Percentiles rank a stretch among this genome's conserved stretches.
Conservation (phyloP, 2,888 invertebrate genomes). For the Drosophila borborema region DNA sequence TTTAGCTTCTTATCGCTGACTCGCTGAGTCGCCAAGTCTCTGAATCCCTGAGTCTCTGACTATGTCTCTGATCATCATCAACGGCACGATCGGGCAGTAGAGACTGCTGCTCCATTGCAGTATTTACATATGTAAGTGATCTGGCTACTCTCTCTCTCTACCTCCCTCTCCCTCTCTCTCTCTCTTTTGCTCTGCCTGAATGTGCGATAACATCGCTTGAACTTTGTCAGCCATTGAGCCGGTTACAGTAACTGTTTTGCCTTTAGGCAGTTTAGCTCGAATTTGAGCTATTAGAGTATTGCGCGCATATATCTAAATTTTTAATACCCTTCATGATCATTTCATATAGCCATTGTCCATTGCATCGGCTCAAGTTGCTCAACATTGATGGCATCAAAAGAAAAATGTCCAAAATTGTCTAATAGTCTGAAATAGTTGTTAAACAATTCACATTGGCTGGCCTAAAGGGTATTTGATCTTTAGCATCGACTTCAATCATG, state of each 20-base stretch:
- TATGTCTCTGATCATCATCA: constrained; percentile 62
- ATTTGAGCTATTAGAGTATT: constrained; percentile 55
- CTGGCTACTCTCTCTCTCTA: constrained; percentile 14
- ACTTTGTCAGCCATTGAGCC: constrained; percentile 66
- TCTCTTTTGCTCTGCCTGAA: constrained; percentile 28
- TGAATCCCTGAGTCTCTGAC: neutral
- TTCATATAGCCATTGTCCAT: neutral
- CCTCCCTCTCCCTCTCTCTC: constrained; percentile 1
- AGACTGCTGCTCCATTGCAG: constrained; percentile 47
- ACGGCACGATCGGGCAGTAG: constrained; percentile 64
- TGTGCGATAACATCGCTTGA: constrained; percentile 80
- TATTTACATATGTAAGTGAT: constrained; percentile 58
- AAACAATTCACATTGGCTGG: neutral
- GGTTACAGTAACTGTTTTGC: constrained; percentile 45
- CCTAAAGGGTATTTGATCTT: constrained; percentile 22
- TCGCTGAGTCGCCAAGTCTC: neutral
- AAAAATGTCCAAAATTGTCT: neutral
- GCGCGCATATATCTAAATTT: constrained; percentile 28
- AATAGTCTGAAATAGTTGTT: neutral
- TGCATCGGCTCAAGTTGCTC: neutral
- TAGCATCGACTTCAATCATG: constrained; percentile 1
- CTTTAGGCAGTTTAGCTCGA: constrained; percentile 4
- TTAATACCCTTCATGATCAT: constrained; percentile 13
- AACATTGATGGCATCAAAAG: neutral
- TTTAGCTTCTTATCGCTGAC: constrained; percentile 28